A percentile compares a stretch with the other conserved stretches of the same genome.
Evolutionary conservation across 2,888 invertebrate genomes (phyloP).

Genomic region (Lomographa bimaculata): DNA sequence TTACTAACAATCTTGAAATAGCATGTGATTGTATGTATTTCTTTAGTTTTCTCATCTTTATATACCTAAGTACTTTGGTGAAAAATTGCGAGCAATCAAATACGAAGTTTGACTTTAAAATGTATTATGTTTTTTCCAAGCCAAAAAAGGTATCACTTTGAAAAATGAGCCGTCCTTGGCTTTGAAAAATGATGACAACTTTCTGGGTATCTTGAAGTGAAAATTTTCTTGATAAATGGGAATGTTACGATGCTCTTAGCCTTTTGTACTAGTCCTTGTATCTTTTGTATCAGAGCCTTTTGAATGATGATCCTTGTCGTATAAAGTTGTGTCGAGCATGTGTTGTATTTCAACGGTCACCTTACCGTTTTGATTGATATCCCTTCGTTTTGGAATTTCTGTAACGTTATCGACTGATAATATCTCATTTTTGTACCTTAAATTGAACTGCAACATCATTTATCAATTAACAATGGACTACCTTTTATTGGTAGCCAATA

Average conservation of each 20-base stretch:
- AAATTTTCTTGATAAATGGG: constrained; percentile 25
- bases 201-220: constrained; percentile 19
- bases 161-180: constrained; percentile 1
- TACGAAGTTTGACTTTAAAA: constrained; percentile 9
- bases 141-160: constrained; percentile 4
- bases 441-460: too few species aligned
- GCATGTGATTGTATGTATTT: too few species aligned
- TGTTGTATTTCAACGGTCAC: constrained; percentile 25
- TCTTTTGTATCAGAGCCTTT: constrained; percentile 21
- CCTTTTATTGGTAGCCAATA: too few species aligned
- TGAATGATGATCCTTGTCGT: constrained; percentile 28
- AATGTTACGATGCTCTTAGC: constrained; percentile 20
- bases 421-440: not conserved
- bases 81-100: constrained; percentile 4
- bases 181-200: constrained; percentile 18
- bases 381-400: constrained; percentile 5
- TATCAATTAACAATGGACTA: too few species aligned
- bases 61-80: too few species aligned
- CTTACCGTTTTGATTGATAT: constrained; percentile 6
- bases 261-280: constrained; percentile 23
- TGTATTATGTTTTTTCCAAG: constrained; percentile 7
- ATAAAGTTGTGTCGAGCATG: constrained; percentile 22
- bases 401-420: not conserved
- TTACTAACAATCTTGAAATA: not conserved
- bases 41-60: too few species aligned